Conservation (phyloP, 2,113 vertebrate species). For the Puntigrus tetrazona region DNA sequence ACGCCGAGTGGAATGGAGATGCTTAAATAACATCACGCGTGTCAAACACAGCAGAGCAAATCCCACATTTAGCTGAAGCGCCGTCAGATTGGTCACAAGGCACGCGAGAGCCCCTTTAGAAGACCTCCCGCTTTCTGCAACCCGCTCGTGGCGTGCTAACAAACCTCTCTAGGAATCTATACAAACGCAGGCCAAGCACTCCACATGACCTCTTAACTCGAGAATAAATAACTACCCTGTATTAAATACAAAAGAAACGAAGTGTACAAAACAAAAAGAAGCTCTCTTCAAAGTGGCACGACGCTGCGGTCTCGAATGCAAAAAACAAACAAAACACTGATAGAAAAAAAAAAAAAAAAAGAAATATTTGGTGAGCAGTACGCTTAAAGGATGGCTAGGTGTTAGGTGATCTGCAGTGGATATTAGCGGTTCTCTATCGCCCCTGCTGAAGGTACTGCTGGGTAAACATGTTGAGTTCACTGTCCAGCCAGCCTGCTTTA, state of each 20-base stretch:
- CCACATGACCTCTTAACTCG: conserved; percentile 23
- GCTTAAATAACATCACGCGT: not conserved
- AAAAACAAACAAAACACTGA: not conserved
- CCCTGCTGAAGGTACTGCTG: conserved; percentile 96
- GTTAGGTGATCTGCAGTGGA: conserved; percentile 7
- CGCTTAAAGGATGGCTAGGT: conserved; percentile 30
- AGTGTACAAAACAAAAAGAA: conserved; percentile 13
- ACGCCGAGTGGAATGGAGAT: not conserved
- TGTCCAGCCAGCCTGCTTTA: conserved; percentile 98
- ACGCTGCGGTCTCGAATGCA: not conserved
- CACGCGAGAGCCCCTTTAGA: not conserved
- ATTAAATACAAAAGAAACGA: conserved; percentile 15
- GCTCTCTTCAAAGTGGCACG: conserved; percentile 8
- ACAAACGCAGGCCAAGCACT: not conserved
- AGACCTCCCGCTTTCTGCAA: not conserved
- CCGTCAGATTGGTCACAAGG: not conserved
- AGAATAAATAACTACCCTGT: conserved; percentile 49
- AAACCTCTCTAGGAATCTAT: not conserved
- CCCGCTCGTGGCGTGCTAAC: not conserved
- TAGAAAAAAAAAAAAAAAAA: not conserved
- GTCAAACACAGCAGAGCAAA: not conserved
- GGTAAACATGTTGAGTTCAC: conserved; percentile 98
- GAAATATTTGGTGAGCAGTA: conserved; percentile 23
- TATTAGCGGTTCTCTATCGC: conserved; percentile 72
- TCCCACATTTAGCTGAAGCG: not conserved